phyloP scores from a whole-genome alignment of 2,113 vertebrate genomes.

The Menidia beryllina region DNA sequence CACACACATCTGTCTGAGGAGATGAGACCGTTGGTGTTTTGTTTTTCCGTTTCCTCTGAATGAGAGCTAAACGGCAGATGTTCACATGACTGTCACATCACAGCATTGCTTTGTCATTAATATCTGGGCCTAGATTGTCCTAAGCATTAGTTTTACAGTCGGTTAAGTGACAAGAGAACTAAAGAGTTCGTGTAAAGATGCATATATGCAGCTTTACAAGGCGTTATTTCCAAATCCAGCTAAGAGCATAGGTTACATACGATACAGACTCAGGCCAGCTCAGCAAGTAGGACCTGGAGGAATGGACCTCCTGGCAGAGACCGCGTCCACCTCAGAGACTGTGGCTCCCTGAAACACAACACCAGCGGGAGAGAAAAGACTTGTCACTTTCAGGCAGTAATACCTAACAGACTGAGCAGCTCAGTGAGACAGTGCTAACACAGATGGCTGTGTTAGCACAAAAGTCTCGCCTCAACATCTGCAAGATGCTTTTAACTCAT shows the following conservation, averaged over 20 bases:
- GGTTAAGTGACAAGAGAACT: neutral
- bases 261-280: neutral
- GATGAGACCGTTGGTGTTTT: neutral
- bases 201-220: neutral
- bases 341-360: neutral
- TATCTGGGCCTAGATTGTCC: neutral
- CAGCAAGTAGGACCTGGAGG: neutral
- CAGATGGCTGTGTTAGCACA: too few species aligned
- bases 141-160: neutral
- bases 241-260: neutral
- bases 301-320: conserved; percentile 2
- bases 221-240: neutral
- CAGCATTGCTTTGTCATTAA: neutral
- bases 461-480: too few species aligned
- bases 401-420: too few species aligned
- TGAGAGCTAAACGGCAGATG: neutral
- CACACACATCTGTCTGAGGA: neutral
- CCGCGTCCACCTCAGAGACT: neutral
- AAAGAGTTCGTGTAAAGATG: neutral
- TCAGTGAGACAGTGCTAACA: too few species aligned
- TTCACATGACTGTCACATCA: neutral
- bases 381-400: too few species aligned
- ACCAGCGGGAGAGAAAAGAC: too few species aligned
- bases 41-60: neutral
- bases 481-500: too few species aligned